Percentiles rank a stretch among this genome's conserved stretches.
phyloP scores from a whole-genome alignment of 1,140 invertebrate genomes.

The Papilio dardanus region DNA sequence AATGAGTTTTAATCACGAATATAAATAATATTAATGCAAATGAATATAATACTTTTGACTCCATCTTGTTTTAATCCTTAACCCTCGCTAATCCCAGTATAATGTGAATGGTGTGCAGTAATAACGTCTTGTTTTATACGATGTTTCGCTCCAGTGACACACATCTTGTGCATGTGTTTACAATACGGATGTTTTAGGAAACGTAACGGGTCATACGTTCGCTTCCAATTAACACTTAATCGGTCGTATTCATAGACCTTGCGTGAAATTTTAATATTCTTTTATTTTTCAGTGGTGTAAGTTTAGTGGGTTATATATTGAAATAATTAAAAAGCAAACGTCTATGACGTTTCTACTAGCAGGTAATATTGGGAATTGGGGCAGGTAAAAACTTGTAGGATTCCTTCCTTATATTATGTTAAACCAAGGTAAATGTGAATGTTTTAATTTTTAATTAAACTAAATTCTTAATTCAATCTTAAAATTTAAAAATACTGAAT shows the following conservation, averaged over 20 bases:
- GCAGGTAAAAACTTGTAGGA: too few relatives aligned
- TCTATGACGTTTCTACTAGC: neutral
- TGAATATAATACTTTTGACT: constrained; percentile 46
- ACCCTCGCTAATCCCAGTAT: constrained; percentile 56
- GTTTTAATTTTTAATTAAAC: constrained; percentile 13
- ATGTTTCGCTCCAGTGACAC: constrained; percentile 63
- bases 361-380: too few relatives aligned
- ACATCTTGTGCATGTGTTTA: constrained; percentile 72
- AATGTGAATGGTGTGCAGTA: constrained; percentile 40
- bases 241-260: constrained; percentile 58
- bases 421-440: neutral
- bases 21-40: constrained; percentile 45
- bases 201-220: constrained; percentile 70
- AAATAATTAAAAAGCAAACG: neutral
- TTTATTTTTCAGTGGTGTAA: neutral
- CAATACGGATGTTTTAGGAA: constrained; percentile 69
- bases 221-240: constrained; percentile 69
- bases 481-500: neutral
- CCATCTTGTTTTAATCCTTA: constrained; percentile 46
- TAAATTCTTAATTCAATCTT: neutral
- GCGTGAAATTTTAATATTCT: constrained; percentile 6
- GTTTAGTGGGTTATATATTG: neutral
- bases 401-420: too few relatives aligned
- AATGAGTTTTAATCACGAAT: constrained; percentile 42
- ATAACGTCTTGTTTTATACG: constrained; percentile 62